Conservation (phyloP, 2,888 invertebrate species). For the Cyclophora albipunctata region DNA sequence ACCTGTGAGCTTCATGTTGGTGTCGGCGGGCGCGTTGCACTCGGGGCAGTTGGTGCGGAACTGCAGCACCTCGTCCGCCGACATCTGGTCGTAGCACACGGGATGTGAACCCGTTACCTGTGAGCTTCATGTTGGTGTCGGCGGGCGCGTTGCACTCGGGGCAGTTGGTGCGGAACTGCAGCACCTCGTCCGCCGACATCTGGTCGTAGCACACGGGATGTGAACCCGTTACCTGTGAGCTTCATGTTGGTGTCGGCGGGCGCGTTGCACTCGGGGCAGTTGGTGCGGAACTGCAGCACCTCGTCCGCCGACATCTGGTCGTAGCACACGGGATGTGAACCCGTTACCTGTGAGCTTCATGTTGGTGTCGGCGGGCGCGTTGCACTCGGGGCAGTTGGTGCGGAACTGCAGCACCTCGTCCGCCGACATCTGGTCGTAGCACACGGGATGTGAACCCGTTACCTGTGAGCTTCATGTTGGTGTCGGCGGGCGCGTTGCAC, state of each 20-base stretch:
- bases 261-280: conserved; percentile 89
- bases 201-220: conserved; percentile 55
- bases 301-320: conserved; percentile 82
- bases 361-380: conserved; percentile 84
- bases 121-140: conserved; percentile 80
- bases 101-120: conserved; percentile 70
- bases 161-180: conserved; percentile 91
- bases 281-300: conserved; percentile 87
- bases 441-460: conserved; percentile 24
- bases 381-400: conserved; percentile 91
- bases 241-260: conserved; percentile 82
- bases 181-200: conserved; percentile 81
- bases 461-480: conserved; percentile 82
- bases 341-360: conserved; percentile 80
- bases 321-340: not conserved
- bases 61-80: conserved; percentile 83
- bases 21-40: conserved; percentile 88
- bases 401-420: conserved; percentile 88
- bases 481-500: conserved; percentile 88
- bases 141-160: conserved; percentile 88
- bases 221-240: conserved; percentile 79
- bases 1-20: conserved; percentile 82
- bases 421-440: conserved; percentile 70
- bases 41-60: conserved; percentile 91
- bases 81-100: conserved; percentile 58